phyloP scores from a whole-genome alignment of 2,888 invertebrate genomes.

The Neuroscelio doddi region DNA sequence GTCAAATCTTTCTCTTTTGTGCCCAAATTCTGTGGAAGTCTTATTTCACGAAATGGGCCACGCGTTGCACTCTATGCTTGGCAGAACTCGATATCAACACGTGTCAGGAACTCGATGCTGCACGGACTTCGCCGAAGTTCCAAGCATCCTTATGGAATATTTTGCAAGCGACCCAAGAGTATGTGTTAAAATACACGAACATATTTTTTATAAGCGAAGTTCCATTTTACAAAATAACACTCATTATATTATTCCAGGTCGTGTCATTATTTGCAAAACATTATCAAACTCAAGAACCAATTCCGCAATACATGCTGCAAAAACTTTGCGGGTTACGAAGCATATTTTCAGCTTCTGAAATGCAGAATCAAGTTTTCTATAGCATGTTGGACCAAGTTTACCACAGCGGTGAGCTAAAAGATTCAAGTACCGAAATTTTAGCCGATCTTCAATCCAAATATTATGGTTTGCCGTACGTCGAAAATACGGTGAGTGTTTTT shows the following conservation, averaged over 20 bases:
- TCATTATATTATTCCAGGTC: slow-evolving; percentile 76
- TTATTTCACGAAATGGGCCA: slow-evolving; percentile 99
- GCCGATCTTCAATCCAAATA: slow-evolving; percentile 85
- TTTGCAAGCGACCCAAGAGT: slow-evolving; percentile 92
- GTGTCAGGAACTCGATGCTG: slow-evolving; percentile 97
- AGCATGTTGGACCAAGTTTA: slow-evolving; percentile 93
- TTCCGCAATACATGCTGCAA: slow-evolving; percentile 86
- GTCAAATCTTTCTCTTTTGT: slow-evolving; percentile 85
- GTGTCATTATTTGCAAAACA: slow-evolving; percentile 90
- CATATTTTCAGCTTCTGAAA: slow-evolving; percentile 90
- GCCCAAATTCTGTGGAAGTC: slow-evolving; percentile 92
- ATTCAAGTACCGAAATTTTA: slow-evolving; percentile 81
- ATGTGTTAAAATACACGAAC: too few species aligned
- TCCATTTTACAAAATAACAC: neutral
- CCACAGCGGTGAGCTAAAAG: slow-evolving; percentile 78
- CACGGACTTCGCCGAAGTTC: slow-evolving; percentile 99
- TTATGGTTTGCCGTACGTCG: slow-evolving; percentile 89
- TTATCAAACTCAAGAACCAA: slow-evolving; percentile 88
- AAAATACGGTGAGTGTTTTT: slow-evolving; percentile 80
- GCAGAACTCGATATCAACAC: slow-evolving; percentile 95
- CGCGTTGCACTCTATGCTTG: slow-evolving; percentile 99
- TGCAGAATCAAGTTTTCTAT: slow-evolving; percentile 92
- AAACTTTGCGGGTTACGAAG: slow-evolving; percentile 89
- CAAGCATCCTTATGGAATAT: slow-evolving; percentile 98
- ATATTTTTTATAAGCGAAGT: slow-evolving; percentile 11